Evolutionary conservation across 2,797 vertebrate genomes (phyloP), one percentile per base, ranked within the genome.

Genomic region (Cynopterus sphinx): DNA sequence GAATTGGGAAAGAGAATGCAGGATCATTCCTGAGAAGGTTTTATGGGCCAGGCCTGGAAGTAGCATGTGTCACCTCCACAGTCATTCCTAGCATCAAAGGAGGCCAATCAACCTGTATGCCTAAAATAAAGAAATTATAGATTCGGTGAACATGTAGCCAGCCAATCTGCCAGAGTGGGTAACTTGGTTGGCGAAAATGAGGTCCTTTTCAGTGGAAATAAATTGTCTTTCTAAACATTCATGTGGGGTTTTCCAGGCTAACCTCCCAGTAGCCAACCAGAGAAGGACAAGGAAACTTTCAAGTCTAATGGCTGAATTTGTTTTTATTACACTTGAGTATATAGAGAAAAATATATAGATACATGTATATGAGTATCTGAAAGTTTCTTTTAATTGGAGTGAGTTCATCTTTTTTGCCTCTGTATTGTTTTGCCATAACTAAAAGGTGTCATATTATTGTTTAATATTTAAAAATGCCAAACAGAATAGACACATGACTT

Each of bases 251-350:
- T 92, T 68, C 59, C 19, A 59, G 36, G 12, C 63, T 79, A 67
- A 75, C 39, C 43, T 13, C 17, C 19, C n/a, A 65, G 70, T 78
- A 51, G 31, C 15, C 36, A 43, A 83, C 41, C 10, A 36, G 36
- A 92, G 70, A 94, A 55, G 85, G 53, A 83, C 5, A 91, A 86
- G 49, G 59, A 81, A 87, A 83, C 33, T 51, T 94, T 86, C 41
- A 92, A 43, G 51, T 67, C 55, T 92, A 86, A 24, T 19, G 21
- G 9, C 17, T 85, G 33, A 74, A 65, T 75, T 61, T 86, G 49
- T 74, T 82, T 74, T 81, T 55, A 49, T 57, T 90, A 22, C 17
- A n/a, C n/a, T 65, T 73, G n/a, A 16, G 28, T 26, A 36, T 39
- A 59, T 36, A 90, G 1, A 70, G 59, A 61, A 13, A 61, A 13